Evolutionary conservation across 2,113 vertebrate genomes (phyloP), one percentile per base, ranked within the genome.

Genomic region (Arenaria interpres): DNA sequence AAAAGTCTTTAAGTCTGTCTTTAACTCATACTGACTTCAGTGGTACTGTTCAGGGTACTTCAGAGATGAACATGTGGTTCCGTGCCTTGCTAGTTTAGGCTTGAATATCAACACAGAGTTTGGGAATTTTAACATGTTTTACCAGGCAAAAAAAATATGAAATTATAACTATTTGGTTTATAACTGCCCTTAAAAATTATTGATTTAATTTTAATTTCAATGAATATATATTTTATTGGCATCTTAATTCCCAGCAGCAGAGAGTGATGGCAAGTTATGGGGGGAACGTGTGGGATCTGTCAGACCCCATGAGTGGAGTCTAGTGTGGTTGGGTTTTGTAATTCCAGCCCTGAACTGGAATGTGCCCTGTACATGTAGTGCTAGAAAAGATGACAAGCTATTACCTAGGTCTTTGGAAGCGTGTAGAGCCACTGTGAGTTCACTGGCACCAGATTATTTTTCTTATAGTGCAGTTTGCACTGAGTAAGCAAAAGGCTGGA

Each of bases 351-450:
- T 77, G 27, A 87, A 33, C 19, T 71, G 64, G 37, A 66, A 43
- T 32, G 37, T 69, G 35, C 37, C 24, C 32, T 77, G 33, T 37
- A 33, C 10, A 27, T 33, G 23, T 6, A 73, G 37, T 2, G 1
- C 46, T 84, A 67, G 67, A 50, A 87, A 53, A 78, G 41, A 5
- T 0, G 0, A 6, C 1, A 3, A 69, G 27, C 4, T 30, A 4
- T 14, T 54, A 15, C 54, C 12, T 22, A 24, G 16, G 2, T 30
- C 45, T 92, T 76, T 32, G 48, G 53, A 79, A 69, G 48, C 0
- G 0, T 2, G 6, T 48, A 60, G 33, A 83, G n/a, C 59, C 64
- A 8, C 39, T 46, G 74, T 33, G 25, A 73, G 19, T 46, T 46
- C 18, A 21, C 20, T n/a, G 33, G 32, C 59, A 66, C 23, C 64